Conservation (phyloP, 2,888 invertebrate species). For the Pachycephus smyrnensis region DNA sequence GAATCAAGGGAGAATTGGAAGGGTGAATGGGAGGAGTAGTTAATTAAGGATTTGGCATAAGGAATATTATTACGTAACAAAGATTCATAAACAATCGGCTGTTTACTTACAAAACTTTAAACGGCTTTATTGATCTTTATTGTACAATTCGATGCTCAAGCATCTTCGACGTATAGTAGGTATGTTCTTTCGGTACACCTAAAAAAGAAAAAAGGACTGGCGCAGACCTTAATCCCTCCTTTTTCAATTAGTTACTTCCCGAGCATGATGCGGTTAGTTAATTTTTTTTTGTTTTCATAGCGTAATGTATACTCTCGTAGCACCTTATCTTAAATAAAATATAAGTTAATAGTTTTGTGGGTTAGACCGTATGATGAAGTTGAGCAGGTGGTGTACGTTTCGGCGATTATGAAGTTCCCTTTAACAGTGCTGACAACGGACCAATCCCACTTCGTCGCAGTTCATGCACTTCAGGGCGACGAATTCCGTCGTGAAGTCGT, state of each 20-base stretch:
- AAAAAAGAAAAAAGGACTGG: slow-evolving; percentile 16
- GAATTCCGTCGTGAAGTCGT: slow-evolving; percentile 94
- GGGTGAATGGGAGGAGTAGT: too few species aligned
- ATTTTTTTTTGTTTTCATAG: slow-evolving; percentile 12
- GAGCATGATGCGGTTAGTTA: slow-evolving; percentile 15
- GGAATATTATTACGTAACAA: too few species aligned
- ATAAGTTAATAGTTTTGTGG: slow-evolving; percentile 28
- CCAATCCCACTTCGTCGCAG: slow-evolving; percentile 94
- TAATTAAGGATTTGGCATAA: too few species aligned
- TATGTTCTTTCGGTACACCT: slow-evolving; percentile 10
- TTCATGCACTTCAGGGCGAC: slow-evolving; percentile 95
- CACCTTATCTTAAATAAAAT: slow-evolving; percentile 45
- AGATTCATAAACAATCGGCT: neutral
- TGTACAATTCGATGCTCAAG: slow-evolving; percentile 34
- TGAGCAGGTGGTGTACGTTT: slow-evolving; percentile 20
- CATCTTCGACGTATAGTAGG: neutral
- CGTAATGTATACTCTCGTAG: slow-evolving; percentile 40
- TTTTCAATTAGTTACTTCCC: slow-evolving; percentile 21
- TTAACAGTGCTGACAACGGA: slow-evolving; percentile 88
- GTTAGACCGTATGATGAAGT: slow-evolving; percentile 15
- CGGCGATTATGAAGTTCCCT: slow-evolving; percentile 24
- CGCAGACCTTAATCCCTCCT: slow-evolving; percentile 13
- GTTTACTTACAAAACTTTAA: slow-evolving; percentile 30
- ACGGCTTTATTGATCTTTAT: slow-evolving; percentile 44
- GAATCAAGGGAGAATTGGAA: too few species aligned